phyloP scores from a whole-genome alignment of 1,140 invertebrate species.

The Cardiocondyla obscurior region DNA sequence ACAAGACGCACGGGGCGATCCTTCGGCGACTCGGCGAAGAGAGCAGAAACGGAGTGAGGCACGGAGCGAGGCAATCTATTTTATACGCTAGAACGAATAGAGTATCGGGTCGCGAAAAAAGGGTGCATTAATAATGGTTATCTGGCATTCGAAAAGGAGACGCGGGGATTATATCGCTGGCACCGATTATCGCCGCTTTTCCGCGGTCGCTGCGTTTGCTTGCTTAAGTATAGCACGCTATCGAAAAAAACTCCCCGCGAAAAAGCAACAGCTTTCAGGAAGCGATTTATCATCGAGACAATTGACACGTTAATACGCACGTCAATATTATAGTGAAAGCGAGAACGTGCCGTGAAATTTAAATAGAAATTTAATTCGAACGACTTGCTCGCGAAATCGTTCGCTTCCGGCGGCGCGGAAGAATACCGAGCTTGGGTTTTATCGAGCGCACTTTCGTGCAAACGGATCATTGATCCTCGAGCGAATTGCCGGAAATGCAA shows the following conservation, averaged over 20 bases:
- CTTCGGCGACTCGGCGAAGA: not conserved
- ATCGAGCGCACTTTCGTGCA: not conserved
- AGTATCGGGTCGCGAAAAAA: not conserved
- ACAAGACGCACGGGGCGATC: not conserved
- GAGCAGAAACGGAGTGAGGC: not conserved
- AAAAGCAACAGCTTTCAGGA: not conserved
- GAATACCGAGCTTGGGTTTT: not conserved
- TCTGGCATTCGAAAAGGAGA: too few species aligned
- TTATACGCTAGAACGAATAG: not conserved
- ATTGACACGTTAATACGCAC: not conserved
- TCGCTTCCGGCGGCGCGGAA: conserved; percentile 7
- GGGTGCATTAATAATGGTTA: not conserved
- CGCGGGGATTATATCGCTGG: too few species aligned
- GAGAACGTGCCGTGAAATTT: conserved; percentile 28
- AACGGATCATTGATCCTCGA: conserved; percentile 1
- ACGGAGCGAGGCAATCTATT: not conserved
- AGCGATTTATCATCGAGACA: not conserved
- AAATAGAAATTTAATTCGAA: not conserved
- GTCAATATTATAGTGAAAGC: not conserved
- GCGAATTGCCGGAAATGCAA: conserved; percentile 7
- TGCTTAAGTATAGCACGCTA: not conserved
- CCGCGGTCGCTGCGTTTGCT: too few species aligned
- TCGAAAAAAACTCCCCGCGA: not conserved
- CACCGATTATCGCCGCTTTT: too few species aligned
- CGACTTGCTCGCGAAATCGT: conserved; percentile 6